Base-by-base conservation (phyloP, 1,140 invertebrate genomes). In the Drosophila quadrilineata region DNA sequence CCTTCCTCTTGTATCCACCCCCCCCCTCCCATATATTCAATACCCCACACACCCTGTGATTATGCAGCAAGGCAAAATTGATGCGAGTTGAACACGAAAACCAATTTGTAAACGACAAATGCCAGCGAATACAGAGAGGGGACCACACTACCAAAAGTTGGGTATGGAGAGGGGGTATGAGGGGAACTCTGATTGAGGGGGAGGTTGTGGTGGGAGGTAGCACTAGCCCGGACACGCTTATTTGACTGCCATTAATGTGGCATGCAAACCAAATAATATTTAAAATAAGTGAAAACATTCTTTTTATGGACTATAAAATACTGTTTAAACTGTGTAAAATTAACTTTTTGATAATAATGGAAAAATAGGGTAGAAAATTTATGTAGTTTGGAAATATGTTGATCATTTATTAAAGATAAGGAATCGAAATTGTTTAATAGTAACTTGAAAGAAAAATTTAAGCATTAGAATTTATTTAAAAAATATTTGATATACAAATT, bases 21-120 rank as follows among this genome's bases (percentile, higher is more conserved):
- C 50, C 6, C 16, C 29, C 12, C 24, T n/a, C n/a, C 0, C 17
- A 22, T 35, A 5, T 26, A 3, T 40, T 8, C 10, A n/a, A 14
- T 6, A 33, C 4, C 35, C 41, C 19, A n/a, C 14, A 26, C 54
- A 33, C 52, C 70, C 79, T 72, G 69, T 77, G 77, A 84, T 84
- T 84, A 84, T 84, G 77, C 77, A 85, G 74, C 69, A 52, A 48
- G 43, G 70, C 77, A 71, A 75, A 85, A 84, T 85, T 65, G 70
- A 84, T 84, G 80, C 56, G 62, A 64, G 74, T 46, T 49, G 71
- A 85, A 84, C 79, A 84, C 79, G 79, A 85, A 84, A 84, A 85
- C 53, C 79, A 84, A 84, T 84, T 84, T 84, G 80, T 84, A 85
- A 84, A 85, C 71, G 74, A 85, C 79, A 85, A 79, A 71, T 74